Evolutionary conservation across 2,113 vertebrate species (phyloP).

Genomic region (Agapornis roseicollis): DNA sequence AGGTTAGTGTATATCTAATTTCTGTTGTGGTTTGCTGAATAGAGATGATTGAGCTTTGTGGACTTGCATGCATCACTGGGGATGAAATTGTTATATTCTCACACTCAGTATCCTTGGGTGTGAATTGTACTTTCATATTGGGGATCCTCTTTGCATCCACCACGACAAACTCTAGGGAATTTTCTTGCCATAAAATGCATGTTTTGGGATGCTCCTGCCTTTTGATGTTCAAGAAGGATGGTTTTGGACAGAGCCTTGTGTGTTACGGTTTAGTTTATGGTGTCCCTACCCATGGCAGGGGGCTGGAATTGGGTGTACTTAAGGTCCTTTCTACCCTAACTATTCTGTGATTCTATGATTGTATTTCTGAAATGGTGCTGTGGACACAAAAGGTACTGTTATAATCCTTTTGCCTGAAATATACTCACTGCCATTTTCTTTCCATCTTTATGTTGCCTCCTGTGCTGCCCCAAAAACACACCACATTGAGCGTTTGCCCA

Average conservation of each 20-base stretch:
- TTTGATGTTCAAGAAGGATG: neutral
- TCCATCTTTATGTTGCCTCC: neutral
- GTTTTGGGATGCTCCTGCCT: neutral
- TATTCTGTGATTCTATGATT: neutral
- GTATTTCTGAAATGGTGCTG: neutral
- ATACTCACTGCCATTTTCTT: neutral
- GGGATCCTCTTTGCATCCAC: neutral
- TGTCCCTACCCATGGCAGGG: neutral
- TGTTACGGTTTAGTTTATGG: neutral
- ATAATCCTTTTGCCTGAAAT: neutral
- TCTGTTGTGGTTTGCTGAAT: neutral
- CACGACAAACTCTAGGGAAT: neutral
- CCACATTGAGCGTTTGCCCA: neutral
- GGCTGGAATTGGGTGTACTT: neutral
- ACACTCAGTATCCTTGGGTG: neutral
- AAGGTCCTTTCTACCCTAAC: neutral
- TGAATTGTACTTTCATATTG: neutral
- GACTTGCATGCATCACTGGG: neutral
- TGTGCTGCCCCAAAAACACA: fast-evolving
- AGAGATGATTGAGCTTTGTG: neutral
- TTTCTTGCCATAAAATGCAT: neutral
- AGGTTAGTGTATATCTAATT: neutral
- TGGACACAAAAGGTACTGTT: neutral
- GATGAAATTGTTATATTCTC: neutral
- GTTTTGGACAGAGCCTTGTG: neutral